Evolutionary conservation across 2,113 vertebrate genomes (phyloP).

Genomic region (Leiothrix lutea): DNA sequence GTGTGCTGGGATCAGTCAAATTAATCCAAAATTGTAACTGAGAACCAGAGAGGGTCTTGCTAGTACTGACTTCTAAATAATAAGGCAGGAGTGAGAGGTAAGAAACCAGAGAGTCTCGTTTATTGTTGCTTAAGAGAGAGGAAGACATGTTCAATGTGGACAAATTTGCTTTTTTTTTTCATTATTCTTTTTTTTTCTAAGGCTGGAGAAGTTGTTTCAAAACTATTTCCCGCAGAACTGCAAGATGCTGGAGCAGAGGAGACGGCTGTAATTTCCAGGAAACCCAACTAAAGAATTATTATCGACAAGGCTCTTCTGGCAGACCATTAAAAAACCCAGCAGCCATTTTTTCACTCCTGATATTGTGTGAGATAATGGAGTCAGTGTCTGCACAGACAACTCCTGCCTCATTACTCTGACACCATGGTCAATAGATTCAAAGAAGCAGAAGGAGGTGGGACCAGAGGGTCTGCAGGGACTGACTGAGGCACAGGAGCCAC

Average conservation of each 20-base stretch:
- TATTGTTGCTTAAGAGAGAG: background rate
- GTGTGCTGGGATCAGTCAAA: background rate
- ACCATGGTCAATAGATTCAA: background rate
- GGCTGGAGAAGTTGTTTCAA: background rate
- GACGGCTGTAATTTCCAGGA: conserved; percentile 19
- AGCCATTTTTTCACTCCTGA: conserved; percentile 13
- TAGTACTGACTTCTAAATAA: background rate
- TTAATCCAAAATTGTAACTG: background rate
- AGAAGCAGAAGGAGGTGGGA: background rate
- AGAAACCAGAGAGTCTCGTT: background rate
- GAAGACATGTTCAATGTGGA: background rate
- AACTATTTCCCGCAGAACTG: background rate
- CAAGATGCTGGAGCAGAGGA: background rate
- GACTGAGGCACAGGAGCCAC: background rate
- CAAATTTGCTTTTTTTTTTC: background rate
- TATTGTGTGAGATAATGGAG: background rate
- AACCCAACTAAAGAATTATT: background rate
- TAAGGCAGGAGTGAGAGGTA: background rate
- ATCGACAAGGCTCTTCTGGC: background rate
- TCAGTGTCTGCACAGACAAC: background rate
- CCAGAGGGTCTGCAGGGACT: background rate
- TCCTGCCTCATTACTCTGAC: conserved; percentile 19
- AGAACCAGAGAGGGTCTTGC: background rate
- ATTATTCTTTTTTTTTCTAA: background rate
- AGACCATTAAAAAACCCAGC: conserved; percentile 22